Evolutionary conservation across 2,797 vertebrate genomes (phyloP), one percentile per base, ranked within the genome.

Genomic region (Brachymystax lenok): DNA sequence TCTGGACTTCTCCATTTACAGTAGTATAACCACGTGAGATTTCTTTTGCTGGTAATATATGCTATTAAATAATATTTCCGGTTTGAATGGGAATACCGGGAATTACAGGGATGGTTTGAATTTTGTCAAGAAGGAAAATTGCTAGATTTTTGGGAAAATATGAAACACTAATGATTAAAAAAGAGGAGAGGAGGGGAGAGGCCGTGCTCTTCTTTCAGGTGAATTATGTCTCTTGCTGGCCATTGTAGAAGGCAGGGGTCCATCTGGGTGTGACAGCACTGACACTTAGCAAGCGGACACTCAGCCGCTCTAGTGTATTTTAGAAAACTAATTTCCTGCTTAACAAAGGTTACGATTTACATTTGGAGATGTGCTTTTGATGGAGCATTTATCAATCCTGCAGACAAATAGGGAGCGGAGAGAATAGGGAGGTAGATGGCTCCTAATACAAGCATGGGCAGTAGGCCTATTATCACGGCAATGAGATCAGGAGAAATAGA

Each of bases 341-440:
- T 82, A 71, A 84, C 74, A 74, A 88, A 92, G 90, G 87, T 91
- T 90, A 90, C 74, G 61, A 83, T 90, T 86, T 88, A 89, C 86
- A 90, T 91, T 87, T 85, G 85, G 79, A 89, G 90, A 90, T 90
- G 85, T 83, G 82, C 73, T 89, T 91, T 91, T 88, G 84, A 91
- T 88, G 80, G 89, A 78, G 71, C 74, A 68, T 87, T 86, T 88
- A 89, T 89, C 85, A 88, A 78, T 80, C 71, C 30, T 33, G 17
- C 75, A 24, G 35, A 61, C 51, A 40, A 28, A 69, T 16, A 71
- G 50, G 7, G 3, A 40, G 67, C 4, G 13, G 67, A 69, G 28
- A 69, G 63, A 61, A 7, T 5, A 46, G 78, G 75, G 82, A 66
- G 24, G 50, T 51, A 66, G 52, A 33, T 28, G 30, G 61, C 19